Base-by-base conservation (phyloP, 2,888 invertebrate genomes). In the Monochamus alternatus region DNA sequence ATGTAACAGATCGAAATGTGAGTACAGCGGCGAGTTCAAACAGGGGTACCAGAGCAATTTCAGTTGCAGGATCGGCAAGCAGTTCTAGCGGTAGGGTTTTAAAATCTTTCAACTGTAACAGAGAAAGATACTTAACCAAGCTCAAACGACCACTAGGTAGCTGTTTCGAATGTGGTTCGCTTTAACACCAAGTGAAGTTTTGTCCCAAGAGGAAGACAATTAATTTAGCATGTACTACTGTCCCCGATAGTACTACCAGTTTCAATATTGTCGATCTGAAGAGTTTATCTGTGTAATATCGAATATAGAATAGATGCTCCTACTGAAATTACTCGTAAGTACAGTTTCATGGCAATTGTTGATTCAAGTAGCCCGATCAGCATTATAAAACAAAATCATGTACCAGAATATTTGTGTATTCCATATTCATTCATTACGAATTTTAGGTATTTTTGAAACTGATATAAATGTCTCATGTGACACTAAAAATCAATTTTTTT, bases 291-390 rank as follows among this genome's bases (percentile, higher is more conserved):
- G 5, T 38, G 38, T 38, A 38, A 38, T 38, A 8, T 52, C 7
- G 52, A 60, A 60, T 30, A 60, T 60, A 10, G 30, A 60, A 60
- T n/a, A 60, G 30, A n/a, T 31, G 31, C 30, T 12, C 12, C 7
- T 30, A 5, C 14, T 30, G 60, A 8, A 3, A 30, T 30, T 38
- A 60, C 31, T 12, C 60, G 60, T 60, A 31, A 60, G 60, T 60
- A 30, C n/a, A 31, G 60, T 32, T 30, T 60, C 3, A 60, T 31
- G 31, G 60, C 60, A 30, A 60, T 60, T 60, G 60, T 60, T 60
- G 60, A 60, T 60, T 60, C 60, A 60, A 31, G 55, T 55, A 55
- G 60, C 31, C 60, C 31, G n/a, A 52, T 52, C 3, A 52, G 52
- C 14, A 12, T 52, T 7, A n/a, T 52, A 3, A 52, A 52, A 52